Evolutionary conservation across 2,113 vertebrate species (phyloP).

Genomic region (Nettapus auritus): DNA sequence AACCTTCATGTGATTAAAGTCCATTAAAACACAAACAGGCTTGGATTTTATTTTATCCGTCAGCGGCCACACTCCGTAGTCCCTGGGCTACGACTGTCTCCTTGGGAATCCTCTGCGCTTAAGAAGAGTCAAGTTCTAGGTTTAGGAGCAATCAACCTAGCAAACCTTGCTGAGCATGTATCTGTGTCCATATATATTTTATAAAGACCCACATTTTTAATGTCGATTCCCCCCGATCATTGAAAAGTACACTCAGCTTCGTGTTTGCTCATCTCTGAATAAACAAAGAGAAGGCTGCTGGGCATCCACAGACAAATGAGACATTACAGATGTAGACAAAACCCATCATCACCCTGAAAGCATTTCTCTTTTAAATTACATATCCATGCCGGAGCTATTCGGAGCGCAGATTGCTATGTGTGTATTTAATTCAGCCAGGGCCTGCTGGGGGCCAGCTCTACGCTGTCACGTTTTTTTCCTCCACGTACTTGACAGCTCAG

Average conservation of each 20-base stretch:
- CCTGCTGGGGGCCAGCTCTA: background rate
- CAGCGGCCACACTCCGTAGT: slow-evolving; percentile 24
- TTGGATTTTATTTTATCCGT: slow-evolving; percentile 63
- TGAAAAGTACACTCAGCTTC: slow-evolving; percentile 17
- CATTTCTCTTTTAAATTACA: slow-evolving; percentile 38
- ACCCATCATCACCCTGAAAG: slow-evolving; percentile 40
- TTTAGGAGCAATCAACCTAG: slow-evolving; percentile 34
- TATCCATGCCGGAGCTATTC: slow-evolving; percentile 20
- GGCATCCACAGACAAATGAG: slow-evolving; percentile 50
- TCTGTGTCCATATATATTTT: background rate
- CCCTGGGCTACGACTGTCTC: slow-evolving; percentile 21
- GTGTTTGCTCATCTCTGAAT: slow-evolving; percentile 40
- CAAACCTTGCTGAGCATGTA: background rate
- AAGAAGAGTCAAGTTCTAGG: background rate
- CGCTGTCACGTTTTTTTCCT: background rate
- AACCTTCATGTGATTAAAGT: slow-evolving; percentile 35
- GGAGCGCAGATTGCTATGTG: background rate
- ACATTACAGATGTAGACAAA: slow-evolving; percentile 57
- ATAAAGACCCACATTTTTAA: slow-evolving; percentile 23
- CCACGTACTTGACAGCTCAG: background rate
- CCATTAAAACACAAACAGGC: slow-evolving; percentile 58
- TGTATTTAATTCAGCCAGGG: slow-evolving; percentile 8
- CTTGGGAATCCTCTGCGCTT: slow-evolving; percentile 20
- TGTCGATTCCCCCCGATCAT: background rate
- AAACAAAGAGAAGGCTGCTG: slow-evolving; percentile 15